A percentile compares a stretch with the other conserved stretches of the same genome.
Conservation (phyloP, 2,113 vertebrate genomes). For the Atrichornis clamosus region DNA sequence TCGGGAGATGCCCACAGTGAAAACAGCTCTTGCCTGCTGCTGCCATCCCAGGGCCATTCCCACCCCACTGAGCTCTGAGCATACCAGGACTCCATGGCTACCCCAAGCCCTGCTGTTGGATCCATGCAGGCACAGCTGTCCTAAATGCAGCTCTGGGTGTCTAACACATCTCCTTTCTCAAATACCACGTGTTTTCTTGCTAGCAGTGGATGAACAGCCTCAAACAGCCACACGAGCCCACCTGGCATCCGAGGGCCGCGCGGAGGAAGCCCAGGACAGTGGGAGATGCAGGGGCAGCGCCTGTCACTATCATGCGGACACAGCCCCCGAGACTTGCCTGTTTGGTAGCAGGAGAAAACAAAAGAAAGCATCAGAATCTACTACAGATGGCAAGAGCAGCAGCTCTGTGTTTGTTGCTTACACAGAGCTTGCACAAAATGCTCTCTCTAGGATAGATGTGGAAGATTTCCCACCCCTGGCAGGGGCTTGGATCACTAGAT, state of each 20-base stretch:
- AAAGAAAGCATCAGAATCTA: background rate
- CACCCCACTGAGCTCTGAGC: background rate
- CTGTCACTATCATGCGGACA: constrained; percentile 94
- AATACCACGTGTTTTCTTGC: fast-evolving
- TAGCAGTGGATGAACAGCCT: fast-evolving
- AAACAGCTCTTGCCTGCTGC: background rate
- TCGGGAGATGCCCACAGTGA: background rate
- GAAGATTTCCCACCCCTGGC: background rate
- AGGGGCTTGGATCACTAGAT: background rate
- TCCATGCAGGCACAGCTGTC: background rate
- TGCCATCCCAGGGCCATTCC: background rate
- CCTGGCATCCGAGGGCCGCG: constrained; percentile 95
- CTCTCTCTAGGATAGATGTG: too few relatives aligned
- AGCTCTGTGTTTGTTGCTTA: fast-evolving
- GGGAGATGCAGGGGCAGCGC: constrained; percentile 91
- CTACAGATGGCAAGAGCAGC: background rate
- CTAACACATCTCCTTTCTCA: background rate
- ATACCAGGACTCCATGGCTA: background rate
- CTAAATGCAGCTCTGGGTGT: background rate
- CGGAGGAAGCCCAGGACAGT: constrained; percentile 90
- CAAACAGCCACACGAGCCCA: background rate
- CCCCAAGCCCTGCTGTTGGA: background rate
- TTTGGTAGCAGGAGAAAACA: background rate
- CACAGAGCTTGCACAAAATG: background rate
- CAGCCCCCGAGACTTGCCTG: constrained; percentile 90